These are phyloP conservation scores for Peucedramus taeniatus DNA, from an alignment of 2,113 vertebrate genomes.

Conservation along the genomic window DNA sequence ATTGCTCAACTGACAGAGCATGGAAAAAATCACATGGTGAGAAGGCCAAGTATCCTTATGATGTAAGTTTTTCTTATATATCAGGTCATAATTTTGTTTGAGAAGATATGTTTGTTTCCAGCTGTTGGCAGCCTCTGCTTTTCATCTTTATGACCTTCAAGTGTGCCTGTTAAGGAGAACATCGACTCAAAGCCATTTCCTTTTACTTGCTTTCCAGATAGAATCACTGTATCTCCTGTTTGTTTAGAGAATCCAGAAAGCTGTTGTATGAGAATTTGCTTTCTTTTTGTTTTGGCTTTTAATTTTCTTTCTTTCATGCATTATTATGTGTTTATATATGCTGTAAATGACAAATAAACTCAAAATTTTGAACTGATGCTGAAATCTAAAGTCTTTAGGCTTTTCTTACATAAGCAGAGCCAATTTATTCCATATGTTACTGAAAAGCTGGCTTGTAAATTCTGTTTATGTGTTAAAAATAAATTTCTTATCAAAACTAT, in stretches of 20 bases:
- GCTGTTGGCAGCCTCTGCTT: slow-evolving; percentile 4
- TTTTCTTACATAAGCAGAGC: background rate
- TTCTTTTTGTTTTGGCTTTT: background rate
- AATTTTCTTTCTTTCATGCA: background rate
- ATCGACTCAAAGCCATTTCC: background rate
- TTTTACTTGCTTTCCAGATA: background rate
- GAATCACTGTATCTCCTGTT: background rate
- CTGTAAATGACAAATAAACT: background rate
- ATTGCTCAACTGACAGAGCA: background rate
- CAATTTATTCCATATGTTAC: background rate
- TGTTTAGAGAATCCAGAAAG: background rate
- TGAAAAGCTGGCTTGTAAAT: background rate
- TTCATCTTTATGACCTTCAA: slow-evolving; percentile 24
- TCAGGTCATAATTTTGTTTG: slow-evolving; percentile 33
- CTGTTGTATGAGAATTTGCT: background rate
- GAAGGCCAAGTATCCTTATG: background rate
- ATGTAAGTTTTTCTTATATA: slow-evolving; percentile 22
- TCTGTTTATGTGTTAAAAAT: background rate
- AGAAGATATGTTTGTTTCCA: slow-evolving; percentile 4
- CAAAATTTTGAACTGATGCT: background rate
- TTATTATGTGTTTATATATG: background rate
- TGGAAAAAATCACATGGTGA: slow-evolving; percentile 17
- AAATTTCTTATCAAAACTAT: background rate
- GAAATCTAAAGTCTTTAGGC: background rate
- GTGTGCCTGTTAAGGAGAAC: background rate